These are phyloP conservation scores for Columbina picui DNA, from an alignment of 2,113 vertebrate genomes.

Conservation along the genomic window DNA sequence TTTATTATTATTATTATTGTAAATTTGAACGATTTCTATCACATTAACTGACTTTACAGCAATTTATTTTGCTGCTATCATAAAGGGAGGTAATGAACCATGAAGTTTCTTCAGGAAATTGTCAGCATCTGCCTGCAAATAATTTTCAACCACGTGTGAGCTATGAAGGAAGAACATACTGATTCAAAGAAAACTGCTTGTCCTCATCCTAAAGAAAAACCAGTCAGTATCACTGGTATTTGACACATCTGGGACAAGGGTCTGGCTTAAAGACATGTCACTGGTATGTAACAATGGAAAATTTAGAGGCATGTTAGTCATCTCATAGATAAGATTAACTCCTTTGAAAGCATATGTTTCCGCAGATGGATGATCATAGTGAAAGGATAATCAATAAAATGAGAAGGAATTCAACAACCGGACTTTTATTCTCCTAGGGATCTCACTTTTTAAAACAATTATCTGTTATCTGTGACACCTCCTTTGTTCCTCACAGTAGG, in stretches of 20 bases:
- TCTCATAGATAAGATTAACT: conserved; percentile 21
- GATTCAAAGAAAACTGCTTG: conserved; percentile 54
- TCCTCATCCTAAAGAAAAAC: conserved; percentile 58
- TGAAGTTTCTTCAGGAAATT: conserved; percentile 71
- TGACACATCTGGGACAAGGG: neutral
- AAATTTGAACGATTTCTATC: conserved; percentile 64
- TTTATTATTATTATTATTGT: conserved; percentile 62
- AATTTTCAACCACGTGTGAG: conserved; percentile 60
- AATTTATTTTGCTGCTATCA: conserved; percentile 71
- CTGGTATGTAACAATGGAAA: conserved; percentile 2
- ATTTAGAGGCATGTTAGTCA: conserved; percentile 26
- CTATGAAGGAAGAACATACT: conserved; percentile 24
- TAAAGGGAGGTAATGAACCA: conserved; percentile 73
- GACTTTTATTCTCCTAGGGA: conserved; percentile 46
- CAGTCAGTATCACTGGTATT: neutral
- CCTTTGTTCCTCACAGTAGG: conserved; percentile 49
- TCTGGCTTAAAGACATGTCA: neutral
- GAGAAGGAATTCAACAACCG: conserved; percentile 54
- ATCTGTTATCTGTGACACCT: conserved; percentile 16
- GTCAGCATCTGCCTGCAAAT: conserved; percentile 60
- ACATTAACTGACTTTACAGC: conserved; percentile 67
- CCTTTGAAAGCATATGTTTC: conserved; percentile 56
- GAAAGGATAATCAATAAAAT: conserved; percentile 50
- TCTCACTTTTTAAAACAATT: conserved; percentile 57
- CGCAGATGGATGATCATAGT: conserved; percentile 40